Evolutionary conservation across 2,797 vertebrate species (phyloP), one percentile per base, ranked within the genome.

Genomic region (Macroramphosus scolopax): DNA sequence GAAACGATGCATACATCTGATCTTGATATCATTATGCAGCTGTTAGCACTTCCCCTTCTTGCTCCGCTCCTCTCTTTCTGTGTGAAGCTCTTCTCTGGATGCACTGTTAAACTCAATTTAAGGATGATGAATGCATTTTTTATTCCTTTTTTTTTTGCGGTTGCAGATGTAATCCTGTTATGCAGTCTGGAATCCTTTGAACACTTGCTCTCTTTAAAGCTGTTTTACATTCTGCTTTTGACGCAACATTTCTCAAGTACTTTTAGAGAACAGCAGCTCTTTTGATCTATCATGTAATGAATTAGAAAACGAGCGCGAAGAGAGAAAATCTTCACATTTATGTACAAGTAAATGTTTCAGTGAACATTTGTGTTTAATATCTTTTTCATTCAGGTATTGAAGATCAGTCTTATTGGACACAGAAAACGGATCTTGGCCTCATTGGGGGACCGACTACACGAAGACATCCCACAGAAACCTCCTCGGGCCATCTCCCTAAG

Each of bases 401-500:
- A 98, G 89, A 96, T 98, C 59, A 93, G 70, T 78, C 89, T 97
- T 49, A 92, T 96, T 69, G 96, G 96, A 79, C 96, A 98, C 87
- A 92, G 96, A 77, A 98, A 98, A 81, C 91, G 96, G 22, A 93
- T 98, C 80, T 83, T 98, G 60, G 95, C 95, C 8, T 98, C 96
- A 56, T 78, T 98, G 84, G 96, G 96, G 68, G 95, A 98, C 78
- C 89, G 95, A 46, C 90, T 98, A 74, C 95, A 97, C 92, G 95
- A 98, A 77, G 95, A 97, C 52, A 93, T 93, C 17, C 95, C 95
- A 10, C 96, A 97, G 74, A 98, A 98, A 76, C 95, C 96, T 62
- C 95, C 94, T n/a, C 90, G 95, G 61, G 95, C 95, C 68, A 94
- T 97, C 89, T 97, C 95, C 83, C 89, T 98, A 81, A 89, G 95